Percentiles rank a stretch among this genome's conserved stretches.
These are phyloP conservation scores for Dermochelys coriacea DNA, from an alignment of 2,797 vertebrate genomes.

Conservation along the genomic window DNA sequence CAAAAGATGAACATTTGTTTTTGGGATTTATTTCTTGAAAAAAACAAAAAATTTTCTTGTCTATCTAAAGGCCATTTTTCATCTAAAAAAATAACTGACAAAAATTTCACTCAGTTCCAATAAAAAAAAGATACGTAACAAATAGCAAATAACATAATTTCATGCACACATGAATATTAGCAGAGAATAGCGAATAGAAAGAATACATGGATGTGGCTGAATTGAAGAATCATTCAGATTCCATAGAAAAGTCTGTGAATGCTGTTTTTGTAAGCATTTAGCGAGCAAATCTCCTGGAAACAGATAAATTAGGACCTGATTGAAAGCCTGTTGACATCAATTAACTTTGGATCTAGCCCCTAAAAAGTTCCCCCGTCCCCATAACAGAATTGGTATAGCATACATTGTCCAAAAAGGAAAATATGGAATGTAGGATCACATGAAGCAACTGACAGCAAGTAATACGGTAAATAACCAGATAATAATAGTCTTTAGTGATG, in stretches of 20 bases:
- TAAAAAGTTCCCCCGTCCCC: not conserved
- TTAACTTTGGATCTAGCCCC: not conserved
- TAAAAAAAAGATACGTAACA: not conserved
- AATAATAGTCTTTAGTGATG: not conserved
- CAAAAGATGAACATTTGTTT: not conserved
- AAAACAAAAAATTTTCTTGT: not conserved
- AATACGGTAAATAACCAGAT: not conserved
- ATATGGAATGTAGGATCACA: not conserved
- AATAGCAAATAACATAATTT: not conserved
- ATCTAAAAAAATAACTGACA: not conserved
- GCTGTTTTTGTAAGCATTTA: not conserved
- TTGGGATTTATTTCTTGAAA: not conserved
- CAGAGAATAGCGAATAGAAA: not conserved
- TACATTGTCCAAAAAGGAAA: not conserved
- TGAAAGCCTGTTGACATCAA: not conserved
- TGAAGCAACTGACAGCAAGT: not conserved
- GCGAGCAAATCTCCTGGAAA: not conserved
- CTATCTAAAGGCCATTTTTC: not conserved
- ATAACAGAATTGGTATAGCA: not conserved
- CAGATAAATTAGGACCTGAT: not conserved
- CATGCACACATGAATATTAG: fast-evolving
- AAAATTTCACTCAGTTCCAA: fast-evolving
- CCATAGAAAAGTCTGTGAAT: not conserved
- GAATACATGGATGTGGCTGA: not conserved
- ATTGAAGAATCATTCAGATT: not conserved